Evolutionary conservation across 2,888 invertebrate genomes (phyloP).

Genomic region (Panopea generosa): DNA sequence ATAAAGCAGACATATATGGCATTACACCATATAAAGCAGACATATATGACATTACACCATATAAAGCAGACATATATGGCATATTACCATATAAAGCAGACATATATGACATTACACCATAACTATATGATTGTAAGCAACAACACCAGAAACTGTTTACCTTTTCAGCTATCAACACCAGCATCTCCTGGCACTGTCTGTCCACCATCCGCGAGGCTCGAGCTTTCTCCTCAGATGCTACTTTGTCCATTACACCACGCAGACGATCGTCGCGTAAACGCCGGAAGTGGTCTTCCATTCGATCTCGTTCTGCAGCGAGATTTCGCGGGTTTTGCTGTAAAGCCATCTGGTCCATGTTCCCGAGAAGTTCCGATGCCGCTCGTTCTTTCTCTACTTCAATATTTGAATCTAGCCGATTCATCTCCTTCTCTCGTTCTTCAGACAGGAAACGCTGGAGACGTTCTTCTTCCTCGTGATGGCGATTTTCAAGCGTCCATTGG

Average conservation of each 20-base stretch:
- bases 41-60: too few relatives aligned
- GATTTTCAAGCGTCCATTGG: conserved; percentile 94
- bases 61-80: too few relatives aligned
- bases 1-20: too few relatives aligned
- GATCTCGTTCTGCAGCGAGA: conserved; percentile 72
- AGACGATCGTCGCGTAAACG: conserved; percentile 75
- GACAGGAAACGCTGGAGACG: conserved; percentile 88
- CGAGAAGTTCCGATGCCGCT: conserved; percentile 76
- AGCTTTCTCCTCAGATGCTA: conserved; percentile 82
- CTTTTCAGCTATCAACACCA: conserved; percentile 82
- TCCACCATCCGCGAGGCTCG: conserved; percentile 83
- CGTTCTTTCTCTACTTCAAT: conserved; percentile 75
- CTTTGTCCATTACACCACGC: conserved; percentile 76
- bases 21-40: too few relatives aligned
- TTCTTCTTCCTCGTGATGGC: conserved; percentile 98
- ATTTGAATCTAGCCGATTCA: conserved; percentile 75
- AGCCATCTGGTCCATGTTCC: conserved; percentile 73
- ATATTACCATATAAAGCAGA: too few relatives aligned
- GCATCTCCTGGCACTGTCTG: conserved; percentile 82
- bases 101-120: too few relatives aligned
- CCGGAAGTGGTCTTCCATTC: conserved; percentile 81
- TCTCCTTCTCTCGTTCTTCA: conserved; percentile 80
- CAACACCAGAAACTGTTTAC: too few relatives aligned
- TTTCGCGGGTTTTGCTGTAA: conserved; percentile 68
- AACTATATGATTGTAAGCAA: too few relatives aligned